A percentile compares a stretch with the other conserved stretches of the same genome.
Conservation (phyloP, 2,797 vertebrate genomes). For the Cuculus canorus region DNA sequence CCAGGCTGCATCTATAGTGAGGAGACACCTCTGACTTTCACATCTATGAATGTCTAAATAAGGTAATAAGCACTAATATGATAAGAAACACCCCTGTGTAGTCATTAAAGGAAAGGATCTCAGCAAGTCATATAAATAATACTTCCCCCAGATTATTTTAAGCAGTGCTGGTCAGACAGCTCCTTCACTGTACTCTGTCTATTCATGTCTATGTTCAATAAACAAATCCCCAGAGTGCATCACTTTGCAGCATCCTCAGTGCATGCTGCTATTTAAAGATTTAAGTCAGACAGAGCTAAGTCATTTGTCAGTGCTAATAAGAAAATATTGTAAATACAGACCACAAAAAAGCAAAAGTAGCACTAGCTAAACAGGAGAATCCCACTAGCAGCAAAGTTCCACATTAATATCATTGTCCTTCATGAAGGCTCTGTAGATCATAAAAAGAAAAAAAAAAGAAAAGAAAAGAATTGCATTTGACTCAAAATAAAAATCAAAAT, state of each 20-base stretch:
- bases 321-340: neutral
- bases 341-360: neutral
- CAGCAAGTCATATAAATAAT: rapidly evolving
- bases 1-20: too few relatives aligned
- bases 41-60: neutral
- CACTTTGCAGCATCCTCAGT: neutral
- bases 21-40: neutral
- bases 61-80: rapidly evolving
- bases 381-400: too few relatives aligned
- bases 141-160: neutral
- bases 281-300: neutral
- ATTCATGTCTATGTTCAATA: neutral
- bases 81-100: neutral
- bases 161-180: neutral
- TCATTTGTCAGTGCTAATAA: neutral
- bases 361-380: neutral
- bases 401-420: too few relatives aligned
- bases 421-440: too few relatives aligned
- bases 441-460: too few relatives aligned
- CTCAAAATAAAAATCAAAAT: too few relatives aligned
- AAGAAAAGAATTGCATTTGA: too few relatives aligned
- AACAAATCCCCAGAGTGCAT: neutral
- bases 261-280: neutral
- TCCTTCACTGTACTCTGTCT: neutral
- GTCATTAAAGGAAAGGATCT: neutral